Evolutionary conservation across 2,113 vertebrate species (phyloP).

Genomic region (Synodontis membranacea): DNA sequence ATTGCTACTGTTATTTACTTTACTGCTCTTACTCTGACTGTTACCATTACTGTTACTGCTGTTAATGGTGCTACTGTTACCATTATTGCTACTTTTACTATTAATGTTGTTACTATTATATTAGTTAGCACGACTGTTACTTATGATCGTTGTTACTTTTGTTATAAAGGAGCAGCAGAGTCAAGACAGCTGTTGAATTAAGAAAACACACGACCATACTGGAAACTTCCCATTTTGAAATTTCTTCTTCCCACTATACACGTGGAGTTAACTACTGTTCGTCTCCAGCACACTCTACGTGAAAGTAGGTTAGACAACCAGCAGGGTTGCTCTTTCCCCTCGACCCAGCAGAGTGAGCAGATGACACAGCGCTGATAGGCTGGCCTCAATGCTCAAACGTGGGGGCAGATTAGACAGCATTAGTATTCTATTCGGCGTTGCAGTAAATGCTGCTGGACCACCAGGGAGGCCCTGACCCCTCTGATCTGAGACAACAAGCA

Average conservation of each 20-base stretch:
- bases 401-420: slow-evolving; percentile 67
- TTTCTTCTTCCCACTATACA: background rate
- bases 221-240: background rate
- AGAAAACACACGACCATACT: background rate
- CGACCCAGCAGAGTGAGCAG: slow-evolving; percentile 46
- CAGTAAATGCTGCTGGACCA: slow-evolving; percentile 69
- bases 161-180: background rate
- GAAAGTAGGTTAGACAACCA: slow-evolving; percentile 25
- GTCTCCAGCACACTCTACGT: background rate
- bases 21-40: background rate
- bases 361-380: slow-evolving; percentile 16
- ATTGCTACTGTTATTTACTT: background rate
- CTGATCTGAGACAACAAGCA: slow-evolving; percentile 61
- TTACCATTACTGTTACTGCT: background rate
- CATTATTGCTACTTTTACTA: background rate
- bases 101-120: background rate
- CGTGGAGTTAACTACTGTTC: background rate
- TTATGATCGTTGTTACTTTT: background rate
- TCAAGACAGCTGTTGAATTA: background rate
- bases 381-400: slow-evolving; percentile 49
- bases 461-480: slow-evolving; percentile 63
- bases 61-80: background rate
- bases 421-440: slow-evolving; percentile 67
- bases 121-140: background rate
- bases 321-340: slow-evolving; percentile 28